Percentiles rank a stretch among this genome's conserved stretches.
These are phyloP conservation scores for Papilio aristodemus DNA, from an alignment of 1,140 invertebrate genomes.

Conservation along the genomic window DNA sequence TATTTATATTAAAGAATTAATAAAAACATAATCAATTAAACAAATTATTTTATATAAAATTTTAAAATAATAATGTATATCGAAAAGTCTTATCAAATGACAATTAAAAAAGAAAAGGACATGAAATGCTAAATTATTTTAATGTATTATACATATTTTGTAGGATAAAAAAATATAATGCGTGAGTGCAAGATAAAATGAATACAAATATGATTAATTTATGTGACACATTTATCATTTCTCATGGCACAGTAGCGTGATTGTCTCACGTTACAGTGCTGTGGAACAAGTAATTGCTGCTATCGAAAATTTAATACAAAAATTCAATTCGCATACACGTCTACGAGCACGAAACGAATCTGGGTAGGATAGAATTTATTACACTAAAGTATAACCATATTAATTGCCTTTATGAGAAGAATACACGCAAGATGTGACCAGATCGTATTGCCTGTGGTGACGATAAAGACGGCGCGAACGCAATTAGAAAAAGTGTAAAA, in stretches of 20 bases:
- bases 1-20: background rate
- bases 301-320: constrained; percentile 27
- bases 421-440: constrained; percentile 22
- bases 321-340: constrained; percentile 28
- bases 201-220: background rate
- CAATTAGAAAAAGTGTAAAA: constrained; percentile 18
- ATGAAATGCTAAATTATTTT: no score
- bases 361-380: constrained; percentile 7
- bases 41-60: no score
- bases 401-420: constrained; percentile 30
- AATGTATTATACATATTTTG: no score
- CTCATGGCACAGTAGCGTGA: background rate
- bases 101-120: no score
- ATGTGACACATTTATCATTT: background rate
- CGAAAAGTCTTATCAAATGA: no score
- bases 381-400: background rate
- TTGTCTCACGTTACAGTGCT: background rate
- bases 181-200: background rate
- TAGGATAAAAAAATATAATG: background rate
- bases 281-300: background rate
- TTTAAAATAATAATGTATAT: no score
- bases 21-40: no score
- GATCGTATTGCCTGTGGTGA: constrained; percentile 29
- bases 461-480: constrained; percentile 10
- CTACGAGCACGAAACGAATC: background rate